A percentile compares a stretch with the other conserved stretches of the same genome.
Evolutionary conservation across 2,888 invertebrate species (phyloP).

Genomic region (Ferrisia virgata): DNA sequence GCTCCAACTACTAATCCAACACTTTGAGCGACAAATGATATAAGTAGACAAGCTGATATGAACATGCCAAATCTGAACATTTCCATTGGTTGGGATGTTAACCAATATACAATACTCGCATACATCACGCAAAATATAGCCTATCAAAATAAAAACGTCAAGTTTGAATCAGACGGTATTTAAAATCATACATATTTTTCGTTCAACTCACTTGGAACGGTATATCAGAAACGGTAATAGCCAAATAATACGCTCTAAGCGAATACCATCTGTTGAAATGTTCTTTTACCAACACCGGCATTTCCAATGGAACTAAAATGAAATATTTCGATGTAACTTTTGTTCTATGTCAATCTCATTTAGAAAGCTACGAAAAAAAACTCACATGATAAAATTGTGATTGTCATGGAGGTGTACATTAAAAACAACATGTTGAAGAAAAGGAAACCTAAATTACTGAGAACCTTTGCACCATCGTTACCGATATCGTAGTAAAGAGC

Average conservation of each 20-base stretch:
- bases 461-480: constrained; percentile 91
- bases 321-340: constrained; percentile 37
- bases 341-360: background rate
- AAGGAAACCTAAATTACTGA: constrained; percentile 92
- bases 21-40: constrained; percentile 92
- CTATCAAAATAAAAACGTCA: constrained; percentile 57
- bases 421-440: constrained; percentile 99
- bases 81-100: constrained; percentile 90
- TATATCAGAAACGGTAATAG: constrained; percentile 92
- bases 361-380: constrained; percentile 50
- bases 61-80: constrained; percentile 82
- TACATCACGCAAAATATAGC: constrained; percentile 90
- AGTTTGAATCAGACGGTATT: background rate
- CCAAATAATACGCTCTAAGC: constrained; percentile 87
- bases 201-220: constrained; percentile 84
- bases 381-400: constrained; percentile 95
- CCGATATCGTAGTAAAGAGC: constrained; percentile 93
- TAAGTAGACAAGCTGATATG: constrained; percentile 78
- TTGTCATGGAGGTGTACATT: constrained; percentile 99
- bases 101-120: constrained; percentile 87
- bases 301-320: constrained; percentile 83
- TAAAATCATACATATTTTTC: background rate
- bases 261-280: constrained; percentile 98
- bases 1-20: constrained; percentile 93
- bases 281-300: constrained; percentile 91